These are phyloP conservation scores for Acipenser oxyrinchus DNA, from an alignment of 2,797 vertebrate species.

Conservation along the genomic window DNA sequence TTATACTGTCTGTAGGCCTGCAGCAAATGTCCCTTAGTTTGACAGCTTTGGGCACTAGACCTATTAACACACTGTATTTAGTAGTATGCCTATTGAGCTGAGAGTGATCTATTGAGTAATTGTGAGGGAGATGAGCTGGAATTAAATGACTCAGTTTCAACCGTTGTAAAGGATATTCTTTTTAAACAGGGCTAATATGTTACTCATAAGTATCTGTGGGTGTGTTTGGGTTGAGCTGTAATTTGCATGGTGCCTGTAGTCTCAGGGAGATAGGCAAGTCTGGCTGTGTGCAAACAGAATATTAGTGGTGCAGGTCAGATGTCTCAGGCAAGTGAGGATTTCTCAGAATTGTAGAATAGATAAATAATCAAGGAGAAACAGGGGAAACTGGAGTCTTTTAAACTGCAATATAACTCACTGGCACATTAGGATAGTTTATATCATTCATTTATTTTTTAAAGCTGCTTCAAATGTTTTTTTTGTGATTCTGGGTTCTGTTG, in stretches of 20 bases:
- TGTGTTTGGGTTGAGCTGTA: slow-evolving; percentile 34
- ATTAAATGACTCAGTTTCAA: neutral
- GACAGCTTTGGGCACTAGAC: neutral
- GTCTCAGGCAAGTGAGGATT: too few species aligned
- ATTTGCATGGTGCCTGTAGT: slow-evolving; percentile 28
- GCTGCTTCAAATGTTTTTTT: too few species aligned
- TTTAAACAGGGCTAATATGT: slow-evolving; percentile 32
- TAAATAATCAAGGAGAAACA: slow-evolving; percentile 3
- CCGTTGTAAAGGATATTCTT: slow-evolving; percentile 14
- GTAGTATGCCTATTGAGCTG: neutral
- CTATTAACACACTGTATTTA: neutral
- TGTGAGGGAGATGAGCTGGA: neutral
- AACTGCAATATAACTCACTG: neutral
- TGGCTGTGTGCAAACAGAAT: slow-evolving; percentile 6
- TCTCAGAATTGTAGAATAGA: slow-evolving; percentile 7
- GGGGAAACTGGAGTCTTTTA: too few species aligned
- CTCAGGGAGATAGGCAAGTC: slow-evolving; percentile 10
- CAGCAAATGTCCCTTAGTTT: neutral
- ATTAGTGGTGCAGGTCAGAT: slow-evolving; percentile 7
- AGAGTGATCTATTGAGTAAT: neutral
- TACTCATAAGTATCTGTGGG: slow-evolving; percentile 38
- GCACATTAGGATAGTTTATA: neutral
- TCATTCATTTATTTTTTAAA: neutral
- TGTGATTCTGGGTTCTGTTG: too few species aligned
- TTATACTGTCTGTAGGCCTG: too few species aligned